Evolutionary conservation across 2,113 vertebrate genomes (phyloP).

Genomic region (Stegostoma tigrinum): DNA sequence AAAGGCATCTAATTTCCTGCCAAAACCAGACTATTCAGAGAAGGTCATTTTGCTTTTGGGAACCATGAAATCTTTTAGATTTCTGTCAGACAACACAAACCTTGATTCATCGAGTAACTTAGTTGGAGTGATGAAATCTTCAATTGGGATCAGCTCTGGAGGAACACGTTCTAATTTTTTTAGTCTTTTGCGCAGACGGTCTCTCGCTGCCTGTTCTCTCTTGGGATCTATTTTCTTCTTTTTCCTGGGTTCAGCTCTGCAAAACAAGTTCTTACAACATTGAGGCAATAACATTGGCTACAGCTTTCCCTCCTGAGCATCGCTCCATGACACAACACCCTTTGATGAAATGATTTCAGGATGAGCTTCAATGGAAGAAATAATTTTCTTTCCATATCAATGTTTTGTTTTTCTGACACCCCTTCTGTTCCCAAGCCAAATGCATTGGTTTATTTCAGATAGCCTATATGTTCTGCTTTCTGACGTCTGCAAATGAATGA

Average conservation of each 20-base stretch:
- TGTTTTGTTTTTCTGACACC: not conserved
- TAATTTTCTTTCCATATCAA: not conserved
- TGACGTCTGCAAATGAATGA: not conserved
- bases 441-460: not conserved
- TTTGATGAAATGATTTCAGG: not conserved
- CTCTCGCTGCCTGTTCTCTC: constrained; percentile 66
- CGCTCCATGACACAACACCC: not conserved
- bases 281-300: not conserved
- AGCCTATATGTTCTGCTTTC: not conserved
- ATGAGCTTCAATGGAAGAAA: not conserved
- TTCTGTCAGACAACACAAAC: constrained; percentile 49
- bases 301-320: not conserved
- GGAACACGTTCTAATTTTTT: constrained; percentile 74
- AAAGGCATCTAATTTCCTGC: not conserved
- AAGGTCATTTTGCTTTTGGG: not conserved
- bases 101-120: constrained; percentile 68
- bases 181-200: constrained; percentile 80
- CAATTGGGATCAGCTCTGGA: constrained; percentile 85
- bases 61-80: not conserved
- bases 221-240: constrained; percentile 84
- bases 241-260: constrained; percentile 79
- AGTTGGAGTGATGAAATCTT: constrained; percentile 69
- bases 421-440: not conserved
- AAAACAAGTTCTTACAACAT: not conserved
- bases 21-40: not conserved